Evolutionary conservation across 2,797 vertebrate species (phyloP).

Genomic region (Sebastes taczanowskii): DNA sequence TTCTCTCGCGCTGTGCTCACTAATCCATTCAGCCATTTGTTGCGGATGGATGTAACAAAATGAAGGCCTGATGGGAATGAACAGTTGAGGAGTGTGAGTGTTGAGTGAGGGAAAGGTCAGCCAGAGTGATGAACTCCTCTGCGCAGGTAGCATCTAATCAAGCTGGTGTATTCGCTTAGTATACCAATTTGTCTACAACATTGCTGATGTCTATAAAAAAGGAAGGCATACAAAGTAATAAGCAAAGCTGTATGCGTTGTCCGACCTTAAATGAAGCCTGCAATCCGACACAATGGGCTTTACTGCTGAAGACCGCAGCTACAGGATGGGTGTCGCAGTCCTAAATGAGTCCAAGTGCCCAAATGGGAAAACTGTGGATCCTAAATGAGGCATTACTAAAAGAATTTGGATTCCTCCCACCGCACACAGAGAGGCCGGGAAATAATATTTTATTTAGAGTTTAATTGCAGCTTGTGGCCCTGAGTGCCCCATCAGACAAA

Average conservation of each 20-base stretch:
- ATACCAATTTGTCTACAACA: constrained; percentile 64
- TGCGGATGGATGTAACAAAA: constrained; percentile 26
- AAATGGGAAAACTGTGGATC: constrained; percentile 64
- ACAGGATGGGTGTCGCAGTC: constrained; percentile 56
- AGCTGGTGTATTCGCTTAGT: constrained; percentile 64
- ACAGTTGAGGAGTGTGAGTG: constrained; percentile 36
- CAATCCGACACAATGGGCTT: constrained; percentile 55
- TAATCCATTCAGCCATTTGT: constrained; percentile 32
- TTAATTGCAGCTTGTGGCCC: constrained; percentile 80
- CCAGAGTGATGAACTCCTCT: constrained; percentile 74
- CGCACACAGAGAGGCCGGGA: constrained; percentile 61
- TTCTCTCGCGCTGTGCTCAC: not conserved
- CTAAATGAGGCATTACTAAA: constrained; percentile 78
- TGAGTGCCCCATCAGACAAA: constrained; percentile 74
- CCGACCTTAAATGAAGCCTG: constrained; percentile 65
- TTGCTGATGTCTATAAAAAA: constrained; percentile 32
- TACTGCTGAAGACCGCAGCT: constrained; percentile 59
- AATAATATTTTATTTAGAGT: constrained; percentile 81
- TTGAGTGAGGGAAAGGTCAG: constrained; percentile 60
- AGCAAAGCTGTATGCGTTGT: constrained; percentile 7
- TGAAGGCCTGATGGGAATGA: constrained; percentile 52
- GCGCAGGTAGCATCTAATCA: constrained; percentile 71
- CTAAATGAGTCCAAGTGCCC: constrained; percentile 65
- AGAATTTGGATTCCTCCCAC: constrained; percentile 73
- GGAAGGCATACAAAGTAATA: constrained; percentile 20